These are phyloP conservation scores for Geophilus truncorum DNA, from an alignment of 2,888 invertebrate genomes.

Conservation along the genomic window DNA sequence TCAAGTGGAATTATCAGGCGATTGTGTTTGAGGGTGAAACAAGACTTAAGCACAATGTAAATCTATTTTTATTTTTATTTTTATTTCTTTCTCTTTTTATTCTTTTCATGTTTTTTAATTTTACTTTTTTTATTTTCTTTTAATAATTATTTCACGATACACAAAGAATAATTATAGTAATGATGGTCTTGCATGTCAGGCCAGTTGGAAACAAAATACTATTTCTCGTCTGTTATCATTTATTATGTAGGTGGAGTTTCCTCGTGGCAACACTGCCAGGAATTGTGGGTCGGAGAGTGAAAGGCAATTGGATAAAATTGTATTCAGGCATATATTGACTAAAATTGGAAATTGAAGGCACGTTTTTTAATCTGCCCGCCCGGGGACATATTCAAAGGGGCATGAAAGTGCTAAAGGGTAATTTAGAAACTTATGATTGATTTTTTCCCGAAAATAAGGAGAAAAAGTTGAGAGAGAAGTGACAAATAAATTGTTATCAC, in stretches of 20 bases:
- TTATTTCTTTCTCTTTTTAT: background rate
- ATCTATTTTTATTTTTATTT: slow-evolving; percentile 19
- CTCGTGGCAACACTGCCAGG: slow-evolving; percentile 18
- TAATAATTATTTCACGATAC: background rate
- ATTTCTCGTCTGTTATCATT: slow-evolving; percentile 15
- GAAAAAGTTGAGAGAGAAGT: background rate
- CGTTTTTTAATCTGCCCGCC: slow-evolving; percentile 7
- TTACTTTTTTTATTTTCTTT: background rate
- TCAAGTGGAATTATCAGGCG: slow-evolving; percentile 20
- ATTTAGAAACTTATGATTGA: slow-evolving; percentile 16
- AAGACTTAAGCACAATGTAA: slow-evolving; percentile 16
- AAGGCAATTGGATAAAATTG: slow-evolving; percentile 18
- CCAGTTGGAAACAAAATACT: slow-evolving; percentile 1
- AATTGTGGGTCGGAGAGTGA: slow-evolving; percentile 6
- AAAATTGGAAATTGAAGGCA: slow-evolving; percentile 17
- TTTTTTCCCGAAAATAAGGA: background rate
- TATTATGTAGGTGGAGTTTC: slow-evolving; percentile 27
- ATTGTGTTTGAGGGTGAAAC: slow-evolving; percentile 19
- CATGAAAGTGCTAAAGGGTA: slow-evolving; percentile 15
- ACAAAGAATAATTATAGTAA: slow-evolving; percentile 2
- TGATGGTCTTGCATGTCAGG: slow-evolving; percentile 24
- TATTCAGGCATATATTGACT: slow-evolving; percentile 15
- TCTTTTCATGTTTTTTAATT: background rate
- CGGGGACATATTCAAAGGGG: slow-evolving; percentile 18
- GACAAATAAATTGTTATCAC: background rate